Base-by-base conservation (phyloP, 2,888 invertebrate genomes). In the Epinotia bilunana region DNA sequence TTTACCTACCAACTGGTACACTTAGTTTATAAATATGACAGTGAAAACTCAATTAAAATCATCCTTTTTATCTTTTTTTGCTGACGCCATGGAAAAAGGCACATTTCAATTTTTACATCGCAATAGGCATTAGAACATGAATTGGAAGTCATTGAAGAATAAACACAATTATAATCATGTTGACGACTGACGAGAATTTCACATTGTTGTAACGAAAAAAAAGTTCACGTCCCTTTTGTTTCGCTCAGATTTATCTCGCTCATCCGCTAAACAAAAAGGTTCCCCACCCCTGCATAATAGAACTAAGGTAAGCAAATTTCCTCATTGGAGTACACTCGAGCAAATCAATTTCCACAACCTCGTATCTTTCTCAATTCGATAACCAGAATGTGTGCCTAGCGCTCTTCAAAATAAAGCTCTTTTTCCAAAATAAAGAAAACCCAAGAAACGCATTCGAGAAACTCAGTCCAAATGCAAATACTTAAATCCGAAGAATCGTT, bases 281-380 rank as follows among this genome's bases (percentile, higher is more conserved):
- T 70, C 43, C 53, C 83, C 81, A 83, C 83, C 83, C 81, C 84
- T 85, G 84, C 83, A 83, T 83, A 83, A 85, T 84, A 83, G 83
- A 85, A 88, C 87, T 87, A 87, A 85, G 82, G 83, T 82, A 85
- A 84, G 84, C 88, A 88, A 89, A 90, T 88, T 88, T 86, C 84
- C 86, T 86, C 85, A 86, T 87, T 84, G 83, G 85, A 87, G 87
- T 83, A 86, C 84, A 86, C 86, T 86, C 84, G 81, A 86, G 85
- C 80, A 84, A 90, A 58, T 23, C 7, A 43, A 69, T 9, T 46
- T 23, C 20, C 23, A n/a, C n/a, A 46, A 60, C 46, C 58, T 69
- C 58, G 46, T 46, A 58, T 46, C 43, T 58, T 43, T 46, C 11
- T 23, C 7, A 57, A 43, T 20, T 23, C 9, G 7, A 58, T 16